These are phyloP conservation scores for Clivina fossor DNA, from an alignment of 2,888 invertebrate genomes.

Conservation along the genomic window DNA sequence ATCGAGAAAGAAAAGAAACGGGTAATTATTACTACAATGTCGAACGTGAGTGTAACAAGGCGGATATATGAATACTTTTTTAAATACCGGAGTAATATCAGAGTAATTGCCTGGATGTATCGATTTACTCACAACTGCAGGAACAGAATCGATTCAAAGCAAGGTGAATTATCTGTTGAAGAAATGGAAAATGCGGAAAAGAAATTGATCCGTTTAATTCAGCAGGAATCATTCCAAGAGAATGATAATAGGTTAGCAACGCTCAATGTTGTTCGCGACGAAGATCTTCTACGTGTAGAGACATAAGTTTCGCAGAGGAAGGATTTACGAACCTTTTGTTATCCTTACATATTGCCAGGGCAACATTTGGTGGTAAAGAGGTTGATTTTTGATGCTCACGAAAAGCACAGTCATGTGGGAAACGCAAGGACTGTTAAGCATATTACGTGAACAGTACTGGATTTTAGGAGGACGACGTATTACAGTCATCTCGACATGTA, in stretches of 20 bases:
- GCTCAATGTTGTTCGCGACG: conserved; percentile 33
- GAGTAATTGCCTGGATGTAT: conserved; percentile 38
- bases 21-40: background rate
- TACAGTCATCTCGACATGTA: conserved; percentile 36
- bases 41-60: conserved; percentile 15
- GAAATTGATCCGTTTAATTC: conserved; percentile 3
- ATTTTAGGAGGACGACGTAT: conserved; percentile 39
- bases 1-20: conserved; percentile 24
- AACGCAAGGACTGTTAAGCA: conserved; percentile 36
- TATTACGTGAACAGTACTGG: conserved; percentile 41
- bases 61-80: conserved; percentile 30
- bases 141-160: conserved; percentile 10
- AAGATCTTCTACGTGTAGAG: conserved; percentile 38
- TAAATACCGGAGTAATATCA: conserved; percentile 38
- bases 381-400: conserved; percentile 34
- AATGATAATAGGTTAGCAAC: conserved; percentile 28
- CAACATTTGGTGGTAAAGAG: conserved; percentile 40
- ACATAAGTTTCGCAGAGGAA: conserved; percentile 35
- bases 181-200: conserved; percentile 8
- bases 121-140: conserved; percentile 15
- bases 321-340: conserved; percentile 38
- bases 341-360: conserved; percentile 42
- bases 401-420: conserved; percentile 25
- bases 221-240: conserved; percentile 29
- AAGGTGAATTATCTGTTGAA: conserved; percentile 15